Conservation (phyloP, 2,888 invertebrate genomes). For the Eristalis pertinax region DNA sequence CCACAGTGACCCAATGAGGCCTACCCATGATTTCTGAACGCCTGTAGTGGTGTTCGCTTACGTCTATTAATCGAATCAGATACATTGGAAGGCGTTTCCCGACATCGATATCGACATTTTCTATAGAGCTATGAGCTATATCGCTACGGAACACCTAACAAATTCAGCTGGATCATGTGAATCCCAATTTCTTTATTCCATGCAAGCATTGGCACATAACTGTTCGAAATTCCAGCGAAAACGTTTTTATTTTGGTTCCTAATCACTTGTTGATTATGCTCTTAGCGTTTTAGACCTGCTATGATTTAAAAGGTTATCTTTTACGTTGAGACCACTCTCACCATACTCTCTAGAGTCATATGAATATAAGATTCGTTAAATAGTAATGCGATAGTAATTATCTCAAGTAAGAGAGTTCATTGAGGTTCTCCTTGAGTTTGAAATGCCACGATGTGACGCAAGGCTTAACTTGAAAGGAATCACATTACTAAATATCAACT, state of each 20-base stretch:
- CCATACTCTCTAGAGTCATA: not conserved
- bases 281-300: not conserved
- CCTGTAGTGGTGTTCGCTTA: too few species aligned
- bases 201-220: not conserved
- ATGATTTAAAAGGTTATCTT: slow-evolving; percentile 18
- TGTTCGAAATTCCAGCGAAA: not conserved
- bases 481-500: not conserved
- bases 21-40: too few species aligned
- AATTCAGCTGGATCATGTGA: not conserved
- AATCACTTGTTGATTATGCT: not conserved
- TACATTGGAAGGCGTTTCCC: too few species aligned
- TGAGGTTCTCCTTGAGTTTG: not conserved
- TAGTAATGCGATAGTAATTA: not conserved
- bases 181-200: not conserved
- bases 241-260: not conserved
- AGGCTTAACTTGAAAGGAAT: not conserved
- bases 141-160: not conserved
- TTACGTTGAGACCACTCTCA: not conserved
- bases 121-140: too few species aligned
- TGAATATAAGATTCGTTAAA: not conserved
- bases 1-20: too few species aligned
- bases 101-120: too few species aligned
- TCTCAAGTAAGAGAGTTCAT: not conserved
- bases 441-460: not conserved
- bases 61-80: too few species aligned